Conservation (phyloP, 1,140 invertebrate genomes). For the Ceratitis capitata region DNA sequence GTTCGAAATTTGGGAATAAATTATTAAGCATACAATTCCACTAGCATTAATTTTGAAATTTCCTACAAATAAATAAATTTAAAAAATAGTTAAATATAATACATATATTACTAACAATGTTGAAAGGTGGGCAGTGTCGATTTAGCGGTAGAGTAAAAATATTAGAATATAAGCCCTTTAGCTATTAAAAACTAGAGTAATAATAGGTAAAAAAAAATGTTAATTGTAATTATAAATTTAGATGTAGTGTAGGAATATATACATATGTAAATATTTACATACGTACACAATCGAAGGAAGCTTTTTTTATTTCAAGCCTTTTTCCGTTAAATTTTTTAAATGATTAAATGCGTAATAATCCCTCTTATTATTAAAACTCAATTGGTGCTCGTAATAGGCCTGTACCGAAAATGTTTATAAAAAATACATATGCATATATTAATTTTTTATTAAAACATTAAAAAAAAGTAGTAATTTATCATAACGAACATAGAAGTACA, state of each 20-base stretch:
- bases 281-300: too few species aligned
- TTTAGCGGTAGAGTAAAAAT: conserved; percentile 25
- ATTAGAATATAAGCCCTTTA: too few species aligned
- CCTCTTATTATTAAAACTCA: too few species aligned
- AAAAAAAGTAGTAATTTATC: not conserved
- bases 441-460: not conserved
- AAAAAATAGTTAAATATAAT: not conserved
- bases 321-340: too few species aligned
- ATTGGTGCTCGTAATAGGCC: too few species aligned
- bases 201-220: not conserved
- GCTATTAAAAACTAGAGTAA: not conserved
- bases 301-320: too few species aligned
- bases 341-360: too few species aligned
- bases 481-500: not conserved
- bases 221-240: too few species aligned
- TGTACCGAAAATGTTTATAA: too few species aligned
- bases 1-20: not conserved
- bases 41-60: not conserved
- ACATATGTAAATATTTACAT: too few species aligned
- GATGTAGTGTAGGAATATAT: too few species aligned
- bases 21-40: not conserved
- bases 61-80: not conserved
- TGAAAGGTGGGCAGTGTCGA: not conserved
- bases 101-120: not conserved
- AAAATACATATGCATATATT: not conserved